These are phyloP conservation scores for Okamejei kenojei DNA, from an alignment of 2,797 vertebrate species.

Conservation along the genomic window DNA sequence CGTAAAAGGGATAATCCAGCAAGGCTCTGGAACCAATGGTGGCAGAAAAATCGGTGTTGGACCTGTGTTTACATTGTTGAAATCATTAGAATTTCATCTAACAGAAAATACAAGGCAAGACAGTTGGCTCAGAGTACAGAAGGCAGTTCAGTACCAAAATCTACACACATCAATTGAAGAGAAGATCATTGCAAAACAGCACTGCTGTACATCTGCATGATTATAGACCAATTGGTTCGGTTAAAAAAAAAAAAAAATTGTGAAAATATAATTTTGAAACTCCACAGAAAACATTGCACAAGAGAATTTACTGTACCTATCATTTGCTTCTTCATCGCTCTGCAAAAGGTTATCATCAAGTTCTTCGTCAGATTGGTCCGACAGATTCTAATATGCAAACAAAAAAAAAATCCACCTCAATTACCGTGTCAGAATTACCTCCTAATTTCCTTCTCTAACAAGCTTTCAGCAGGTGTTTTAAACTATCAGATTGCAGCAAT, in stretches of 20 bases:
- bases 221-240: not conserved
- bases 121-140: not conserved
- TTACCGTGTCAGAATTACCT: not conserved
- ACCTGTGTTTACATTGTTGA: not conserved
- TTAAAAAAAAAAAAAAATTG: not conserved
- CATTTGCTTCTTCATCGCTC: constrained; percentile 80
- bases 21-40: no score
- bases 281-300: not conserved
- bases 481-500: not conserved
- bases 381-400: constrained; percentile 70
- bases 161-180: not conserved
- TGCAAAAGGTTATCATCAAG: constrained; percentile 93
- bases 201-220: no score
- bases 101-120: not conserved
- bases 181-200: no score
- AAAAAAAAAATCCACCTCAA: not conserved
- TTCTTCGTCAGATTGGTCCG: constrained; percentile 91
- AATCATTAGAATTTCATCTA: constrained; percentile 7
- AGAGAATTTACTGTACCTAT: constrained; percentile 47
- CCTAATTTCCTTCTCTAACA: not conserved
- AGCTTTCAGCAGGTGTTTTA: not conserved
- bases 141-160: not conserved
- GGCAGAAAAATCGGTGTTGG: no score
- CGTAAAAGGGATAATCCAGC: no score
- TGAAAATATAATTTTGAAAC: not conserved